Evolutionary conservation across 2,888 invertebrate genomes (phyloP).

Genomic region (Ernsta delagoae): DNA sequence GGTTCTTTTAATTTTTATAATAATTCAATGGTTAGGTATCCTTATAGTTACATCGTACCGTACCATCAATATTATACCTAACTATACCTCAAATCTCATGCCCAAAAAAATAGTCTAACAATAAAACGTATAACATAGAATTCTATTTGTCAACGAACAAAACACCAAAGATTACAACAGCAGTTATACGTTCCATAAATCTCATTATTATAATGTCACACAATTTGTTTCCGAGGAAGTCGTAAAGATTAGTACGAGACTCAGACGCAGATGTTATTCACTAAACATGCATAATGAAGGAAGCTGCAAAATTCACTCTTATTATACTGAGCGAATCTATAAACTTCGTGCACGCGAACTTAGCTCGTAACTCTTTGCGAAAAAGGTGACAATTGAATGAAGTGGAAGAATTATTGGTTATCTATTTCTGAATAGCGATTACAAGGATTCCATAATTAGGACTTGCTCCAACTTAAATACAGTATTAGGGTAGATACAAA

Average conservation of each 20-base stretch:
- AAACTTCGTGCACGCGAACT: neutral
- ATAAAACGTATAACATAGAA: too few relatives aligned
- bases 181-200: slow-evolving; percentile 10
- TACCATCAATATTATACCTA: too few relatives aligned
- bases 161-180: too few relatives aligned
- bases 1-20: too few relatives aligned
- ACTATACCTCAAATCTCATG: too few relatives aligned
- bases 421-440: slow-evolving; percentile 50
- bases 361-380: neutral
- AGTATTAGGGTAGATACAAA: slow-evolving; percentile 45
- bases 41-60: too few relatives aligned
- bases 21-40: too few relatives aligned
- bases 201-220: slow-evolving; percentile 33
- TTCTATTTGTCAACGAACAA: too few relatives aligned
- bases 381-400: slow-evolving; percentile 19
- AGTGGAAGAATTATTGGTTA: slow-evolving; percentile 30
- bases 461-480: slow-evolving; percentile 47
- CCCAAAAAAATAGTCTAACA: too few relatives aligned
- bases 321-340: slow-evolving; percentile 16
- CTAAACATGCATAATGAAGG: slow-evolving; percentile 21
- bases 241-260: slow-evolving; percentile 39
- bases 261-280: slow-evolving; percentile 30
- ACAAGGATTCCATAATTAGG: slow-evolving; percentile 58
- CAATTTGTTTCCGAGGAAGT: slow-evolving; percentile 44
- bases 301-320: slow-evolving; percentile 21